These are phyloP conservation scores for Pollimyrus isidori DNA, from an alignment of 2,113 vertebrate genomes.

Conservation along the genomic window DNA sequence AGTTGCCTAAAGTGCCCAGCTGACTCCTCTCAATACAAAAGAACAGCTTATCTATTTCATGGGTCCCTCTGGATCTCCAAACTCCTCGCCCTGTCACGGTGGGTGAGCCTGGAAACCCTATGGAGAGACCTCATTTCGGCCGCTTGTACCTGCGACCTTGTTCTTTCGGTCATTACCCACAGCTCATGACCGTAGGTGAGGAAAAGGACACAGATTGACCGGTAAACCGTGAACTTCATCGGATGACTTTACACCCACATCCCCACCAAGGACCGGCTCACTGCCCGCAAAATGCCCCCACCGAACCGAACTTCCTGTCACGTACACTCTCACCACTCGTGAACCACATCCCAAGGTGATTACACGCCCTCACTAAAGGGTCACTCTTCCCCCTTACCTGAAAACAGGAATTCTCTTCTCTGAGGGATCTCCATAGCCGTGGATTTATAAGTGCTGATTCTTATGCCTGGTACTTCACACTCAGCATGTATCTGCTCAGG, in stretches of 20 bases:
- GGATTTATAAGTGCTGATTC: not conserved
- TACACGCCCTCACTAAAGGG: not conserved
- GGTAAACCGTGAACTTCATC: not conserved
- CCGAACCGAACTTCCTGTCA: not conserved
- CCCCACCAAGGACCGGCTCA: not conserved
- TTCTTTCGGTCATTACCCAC: not conserved
- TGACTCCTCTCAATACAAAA: not conserved
- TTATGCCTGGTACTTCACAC: not conserved
- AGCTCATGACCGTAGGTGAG: not conserved
- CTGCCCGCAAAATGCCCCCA: not conserved
- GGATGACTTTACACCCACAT: not conserved
- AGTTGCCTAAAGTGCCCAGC: not conserved
- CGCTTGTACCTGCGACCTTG: not conserved
- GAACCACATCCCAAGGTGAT: not conserved
- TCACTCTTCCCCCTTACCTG: not conserved
- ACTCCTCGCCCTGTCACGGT: not conserved
- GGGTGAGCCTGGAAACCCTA: not conserved
- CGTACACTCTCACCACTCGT: not conserved
- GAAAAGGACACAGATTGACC: not conserved
- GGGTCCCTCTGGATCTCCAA: not conserved
- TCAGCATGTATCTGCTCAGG: not conserved
- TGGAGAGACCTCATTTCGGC: not conserved
- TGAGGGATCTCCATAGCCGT: not conserved
- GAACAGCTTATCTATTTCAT: not conserved
- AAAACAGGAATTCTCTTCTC: not conserved